Base-by-base conservation (phyloP, 2,113 vertebrate species). In the Channa maculata region DNA sequence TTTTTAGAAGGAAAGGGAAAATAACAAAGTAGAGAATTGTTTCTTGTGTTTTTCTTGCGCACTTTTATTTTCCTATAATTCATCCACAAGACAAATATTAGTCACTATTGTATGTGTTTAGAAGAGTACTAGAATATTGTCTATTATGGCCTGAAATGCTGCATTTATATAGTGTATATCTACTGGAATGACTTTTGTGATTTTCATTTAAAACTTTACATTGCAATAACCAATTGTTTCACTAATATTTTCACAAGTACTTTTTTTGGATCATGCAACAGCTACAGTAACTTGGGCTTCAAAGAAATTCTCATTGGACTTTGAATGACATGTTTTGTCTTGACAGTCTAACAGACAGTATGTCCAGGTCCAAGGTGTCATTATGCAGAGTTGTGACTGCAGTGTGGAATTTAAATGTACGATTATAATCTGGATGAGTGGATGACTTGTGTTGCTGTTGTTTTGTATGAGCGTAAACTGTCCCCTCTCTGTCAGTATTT, bases 1-100 rank as follows among this genome's bases (percentile, higher is more conserved):
- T 53, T 71, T 53, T 12, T 15, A 36, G 3, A 11, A 14, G 49
- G 57, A 71, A 41, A 41, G 33, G 3, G 45, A 79, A 66, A 62
- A 59, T 14, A 65, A 38, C 14, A 12, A 49, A 72, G 34, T 10
- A 44, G 15, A 45, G 37, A 65, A 39, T 34, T 11, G 33, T n/a
- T 50, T 41, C 39, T 5, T 5, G 39, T 41, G 39, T 41, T 41
- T 52, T 13, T n/a, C 8, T 0, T 58, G 2, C 65, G 46, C 6
- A 5, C 13, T 65, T 65, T 37, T 15, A 75, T 2, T 36, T 52
- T 24, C 37, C 12, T 6, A 55, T 52, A 51, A n/a, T 68, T 57
- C 38, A 51, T 45, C 37, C 12, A 11, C 5, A 4, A n/a, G n/a
- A 8, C 39, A 36, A 58, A 24, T 48, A 54, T 80, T 65, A 39